phyloP scores from a whole-genome alignment of 2,888 invertebrate species.

The Anaspis maculata region DNA sequence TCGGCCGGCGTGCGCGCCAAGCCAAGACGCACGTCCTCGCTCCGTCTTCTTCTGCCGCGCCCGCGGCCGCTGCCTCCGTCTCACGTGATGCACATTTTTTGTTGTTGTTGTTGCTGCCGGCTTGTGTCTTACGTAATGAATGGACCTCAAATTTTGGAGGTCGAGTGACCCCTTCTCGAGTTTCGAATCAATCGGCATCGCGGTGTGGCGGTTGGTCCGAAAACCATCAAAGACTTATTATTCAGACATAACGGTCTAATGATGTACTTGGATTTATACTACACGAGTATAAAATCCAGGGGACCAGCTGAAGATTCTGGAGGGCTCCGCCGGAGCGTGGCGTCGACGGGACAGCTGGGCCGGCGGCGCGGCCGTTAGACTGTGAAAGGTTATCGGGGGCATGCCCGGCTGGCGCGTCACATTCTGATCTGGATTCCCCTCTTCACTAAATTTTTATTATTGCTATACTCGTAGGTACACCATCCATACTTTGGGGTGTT shows the following conservation, averaged over 20 bases:
- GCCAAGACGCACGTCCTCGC: no score
- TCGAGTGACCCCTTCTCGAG: no score
- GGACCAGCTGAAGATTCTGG: slow-evolving; percentile 32
- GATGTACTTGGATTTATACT: slow-evolving; percentile 27
- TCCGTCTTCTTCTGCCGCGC: no score
- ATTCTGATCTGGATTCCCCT: slow-evolving; percentile 21
- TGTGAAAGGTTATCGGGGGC: slow-evolving; percentile 38
- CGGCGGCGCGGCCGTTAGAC: slow-evolving; percentile 34
- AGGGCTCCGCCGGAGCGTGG: slow-evolving; percentile 1
- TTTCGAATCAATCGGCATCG: slow-evolving; percentile 19
- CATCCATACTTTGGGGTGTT: slow-evolving; percentile 24
- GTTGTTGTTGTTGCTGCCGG: no score
- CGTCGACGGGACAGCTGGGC: not conserved
- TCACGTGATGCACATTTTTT: no score
- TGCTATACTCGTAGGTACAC: slow-evolving; percentile 19
- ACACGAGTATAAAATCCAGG: slow-evolving; percentile 23
- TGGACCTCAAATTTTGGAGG: no score
- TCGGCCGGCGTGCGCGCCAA: no score
- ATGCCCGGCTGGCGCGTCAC: slow-evolving; percentile 19
- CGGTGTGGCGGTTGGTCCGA: slow-evolving; percentile 28
- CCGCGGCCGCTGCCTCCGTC: no score
- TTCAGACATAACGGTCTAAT: slow-evolving; percentile 26
- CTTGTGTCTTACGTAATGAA: no score
- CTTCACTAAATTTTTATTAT: slow-evolving; percentile 24
- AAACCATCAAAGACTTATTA: slow-evolving; percentile 29